phyloP scores from a whole-genome alignment of 1,140 invertebrate genomes.

The Diorhabda carinulata region DNA sequence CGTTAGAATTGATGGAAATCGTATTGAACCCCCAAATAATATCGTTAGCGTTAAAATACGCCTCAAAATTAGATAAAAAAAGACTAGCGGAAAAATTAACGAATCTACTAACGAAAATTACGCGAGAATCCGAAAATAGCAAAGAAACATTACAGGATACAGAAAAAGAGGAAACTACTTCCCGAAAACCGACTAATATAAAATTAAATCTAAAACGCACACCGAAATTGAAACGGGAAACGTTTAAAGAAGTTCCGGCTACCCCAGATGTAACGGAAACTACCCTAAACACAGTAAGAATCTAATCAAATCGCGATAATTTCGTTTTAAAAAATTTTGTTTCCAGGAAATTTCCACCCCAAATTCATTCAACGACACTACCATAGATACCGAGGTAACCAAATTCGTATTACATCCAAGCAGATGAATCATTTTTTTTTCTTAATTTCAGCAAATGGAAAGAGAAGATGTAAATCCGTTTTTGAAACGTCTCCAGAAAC shows the following conservation, averaged over 20 bases:
- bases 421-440: background rate
- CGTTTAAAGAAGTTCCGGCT: too few species aligned
- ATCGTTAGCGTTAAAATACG: conserved; percentile 83
- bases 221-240: conserved; percentile 6
- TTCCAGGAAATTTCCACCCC: too few species aligned
- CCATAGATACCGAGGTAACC: too few species aligned
- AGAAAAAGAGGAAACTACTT: background rate
- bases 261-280: too few species aligned
- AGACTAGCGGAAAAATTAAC: conserved; percentile 72
- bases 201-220: conserved; percentile 13
- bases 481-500: conserved; percentile 28
- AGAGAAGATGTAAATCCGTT: conserved; percentile 15
- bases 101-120: conserved; percentile 42
- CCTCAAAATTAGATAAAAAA: conserved; percentile 67
- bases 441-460: background rate
- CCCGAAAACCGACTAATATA: conserved; percentile 14
- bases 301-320: too few species aligned
- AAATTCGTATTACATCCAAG: too few species aligned
- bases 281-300: too few species aligned
- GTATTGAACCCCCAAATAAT: conserved; percentile 72
- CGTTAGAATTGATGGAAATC: conserved; percentile 80
- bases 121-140: conserved; percentile 17
- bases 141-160: conserved; percentile 14
- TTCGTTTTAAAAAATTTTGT: too few species aligned
- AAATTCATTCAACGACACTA: too few species aligned